A percentile compares a stretch with the other conserved stretches of the same genome.
Conservation (phyloP, 2,113 vertebrate species). For the Laticauda laticaudata region DNA sequence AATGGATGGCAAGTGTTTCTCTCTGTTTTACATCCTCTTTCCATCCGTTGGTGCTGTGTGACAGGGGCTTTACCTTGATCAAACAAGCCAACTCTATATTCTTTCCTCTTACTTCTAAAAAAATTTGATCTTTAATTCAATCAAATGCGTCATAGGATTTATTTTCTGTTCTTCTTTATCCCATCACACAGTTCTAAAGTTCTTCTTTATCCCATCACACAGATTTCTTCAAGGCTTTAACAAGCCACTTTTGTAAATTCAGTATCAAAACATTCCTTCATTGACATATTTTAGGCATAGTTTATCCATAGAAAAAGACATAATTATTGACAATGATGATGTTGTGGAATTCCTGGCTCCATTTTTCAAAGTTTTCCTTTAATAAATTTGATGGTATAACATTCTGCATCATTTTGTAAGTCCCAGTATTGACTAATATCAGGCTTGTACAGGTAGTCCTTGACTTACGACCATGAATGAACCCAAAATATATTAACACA, state of each 20-base stretch:
- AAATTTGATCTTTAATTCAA: not conserved
- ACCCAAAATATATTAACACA: too few relatives aligned
- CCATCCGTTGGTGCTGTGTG: too few relatives aligned
- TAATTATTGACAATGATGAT: not conserved
- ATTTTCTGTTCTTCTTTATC: not conserved
- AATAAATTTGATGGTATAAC: not conserved
- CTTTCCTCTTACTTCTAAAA: not conserved
- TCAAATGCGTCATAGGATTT: not conserved
- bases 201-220: not conserved
- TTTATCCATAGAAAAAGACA: not conserved
- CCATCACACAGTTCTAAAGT: too few relatives aligned
- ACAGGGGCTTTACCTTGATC: too few relatives aligned
- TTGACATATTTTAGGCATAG: not conserved
- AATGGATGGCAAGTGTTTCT: too few relatives aligned
- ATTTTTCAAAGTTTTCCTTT: not conserved
- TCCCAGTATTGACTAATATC: not conserved
- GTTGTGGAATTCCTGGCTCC: not conserved
- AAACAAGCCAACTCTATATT: not conserved
- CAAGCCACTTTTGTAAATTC: not conserved
- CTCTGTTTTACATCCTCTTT: too few relatives aligned
- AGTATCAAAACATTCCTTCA: too few relatives aligned
- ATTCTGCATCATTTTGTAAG: not conserved
- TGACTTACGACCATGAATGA: too few relatives aligned
- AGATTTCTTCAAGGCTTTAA: not conserved
- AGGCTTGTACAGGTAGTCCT: not conserved